Base-by-base conservation (phyloP, 2,888 invertebrate species). In the Aelia acuminata region DNA sequence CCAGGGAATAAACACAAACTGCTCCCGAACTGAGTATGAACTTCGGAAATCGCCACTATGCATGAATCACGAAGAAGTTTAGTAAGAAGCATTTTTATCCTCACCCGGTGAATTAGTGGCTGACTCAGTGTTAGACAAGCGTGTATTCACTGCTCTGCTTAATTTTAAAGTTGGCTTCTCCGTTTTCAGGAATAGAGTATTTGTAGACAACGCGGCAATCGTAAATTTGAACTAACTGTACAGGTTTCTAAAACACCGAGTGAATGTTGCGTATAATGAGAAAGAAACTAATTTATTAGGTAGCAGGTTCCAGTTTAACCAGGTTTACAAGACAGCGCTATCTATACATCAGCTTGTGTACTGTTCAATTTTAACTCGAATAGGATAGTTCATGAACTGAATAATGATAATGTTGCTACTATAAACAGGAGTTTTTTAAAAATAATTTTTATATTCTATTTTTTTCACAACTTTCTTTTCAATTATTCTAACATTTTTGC, bases 181-280 rank as follows among this genome's bases (percentile, higher is more conserved):
- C 22, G 43, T 47, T 80, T 80, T 80, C 80, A 80, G 80, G 43
- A 80, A 80, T 43, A n/a, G 80, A n/a, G 80, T 80, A 80, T 80
- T 80, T 80, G 39, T 80, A 80, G 80, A 43, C 43, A 47, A 43
- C 8, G 13, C 13, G 18, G 80, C 4, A 47, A 22, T n/a, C 39
- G 11, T 80, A 80, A 80, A 80, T 80, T 13, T 43, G 80, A 80
- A n/a, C 43, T 43, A n/a, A 43, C 43, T 43, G 80, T n/a, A 43
- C 43, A 80, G 80, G 80, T 80, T 80, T 10, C 80, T 39, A 47
- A 43, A 47, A 80, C 80, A 47, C 35, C 13, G 80, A n/a, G 39
- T n/a, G 43, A 47, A 80, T 80, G 80, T 80, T 43, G n/a, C 22
- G 8, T 47, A 13, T 80, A 80, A 80, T 80, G 80, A 80, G 80